A percentile compares a stretch with the other conserved stretches of the same genome.
Conservation (phyloP, 2,888 invertebrate species). For the Papilio protenor region DNA sequence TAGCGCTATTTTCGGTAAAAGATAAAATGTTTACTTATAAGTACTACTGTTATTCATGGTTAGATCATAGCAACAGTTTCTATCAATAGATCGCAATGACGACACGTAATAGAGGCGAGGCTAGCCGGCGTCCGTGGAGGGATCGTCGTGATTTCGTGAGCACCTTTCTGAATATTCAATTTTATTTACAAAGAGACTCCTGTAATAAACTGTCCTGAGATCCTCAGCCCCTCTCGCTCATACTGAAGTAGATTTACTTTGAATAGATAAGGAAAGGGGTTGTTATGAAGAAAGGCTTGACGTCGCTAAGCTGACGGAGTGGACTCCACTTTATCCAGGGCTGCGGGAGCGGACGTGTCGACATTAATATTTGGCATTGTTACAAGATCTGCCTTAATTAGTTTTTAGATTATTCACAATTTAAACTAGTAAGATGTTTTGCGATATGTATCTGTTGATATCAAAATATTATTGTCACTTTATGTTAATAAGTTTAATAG, state of each 20-base stretch:
- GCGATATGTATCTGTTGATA: not conserved
- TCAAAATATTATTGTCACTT: not conserved
- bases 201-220: constrained; percentile 62
- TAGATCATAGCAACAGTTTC: not conserved
- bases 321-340: constrained; percentile 30
- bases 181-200: constrained; percentile 76
- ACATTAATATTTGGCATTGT: constrained; percentile 36
- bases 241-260: not conserved
- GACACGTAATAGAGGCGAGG: constrained; percentile 55
- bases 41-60: too few relatives aligned
- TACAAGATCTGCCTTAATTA: constrained; percentile 26
- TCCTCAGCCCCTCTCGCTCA: constrained; percentile 66
- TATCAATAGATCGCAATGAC: not conserved
- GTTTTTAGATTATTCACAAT: constrained; percentile 19
- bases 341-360: not conserved
- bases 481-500: not conserved
- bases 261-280: constrained; percentile 12
- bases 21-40: too few relatives aligned
- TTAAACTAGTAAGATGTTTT: not conserved
- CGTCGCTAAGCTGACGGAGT: constrained; percentile 24
- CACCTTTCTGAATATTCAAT: constrained; percentile 81
- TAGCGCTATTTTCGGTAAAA: not conserved
- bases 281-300: constrained; percentile 21
- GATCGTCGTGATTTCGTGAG: constrained; percentile 76
- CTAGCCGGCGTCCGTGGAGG: constrained; percentile 58